Evolutionary conservation across 2,113 vertebrate genomes (phyloP).

Genomic region (Trochalopteron elliotii): DNA sequence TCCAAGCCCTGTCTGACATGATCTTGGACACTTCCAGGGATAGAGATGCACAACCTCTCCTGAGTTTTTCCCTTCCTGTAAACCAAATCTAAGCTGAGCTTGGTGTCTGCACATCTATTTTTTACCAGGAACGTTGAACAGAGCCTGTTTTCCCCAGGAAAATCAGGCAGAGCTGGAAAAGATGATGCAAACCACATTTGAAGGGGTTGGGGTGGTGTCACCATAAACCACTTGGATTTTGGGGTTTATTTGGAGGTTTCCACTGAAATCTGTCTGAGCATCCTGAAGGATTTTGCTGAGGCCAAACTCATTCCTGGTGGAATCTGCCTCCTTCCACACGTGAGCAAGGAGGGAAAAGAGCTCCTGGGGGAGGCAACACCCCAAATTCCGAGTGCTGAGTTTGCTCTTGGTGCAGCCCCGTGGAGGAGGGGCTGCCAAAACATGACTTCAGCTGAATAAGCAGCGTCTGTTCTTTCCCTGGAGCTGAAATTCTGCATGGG

Average conservation of each 20-base stretch:
- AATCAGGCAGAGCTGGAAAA: not conserved
- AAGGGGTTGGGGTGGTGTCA: not conserved
- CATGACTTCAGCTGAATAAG: slow-evolving; percentile 45
- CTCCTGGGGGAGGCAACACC: not conserved
- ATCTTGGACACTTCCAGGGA: not conserved
- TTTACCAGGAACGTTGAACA: not conserved
- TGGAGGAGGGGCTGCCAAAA: not conserved
- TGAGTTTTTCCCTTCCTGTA: not conserved
- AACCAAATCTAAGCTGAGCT: not conserved
- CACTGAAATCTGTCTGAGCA: not conserved
- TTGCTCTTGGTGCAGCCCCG: not conserved
- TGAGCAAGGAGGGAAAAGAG: not conserved
- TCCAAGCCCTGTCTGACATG: not conserved
- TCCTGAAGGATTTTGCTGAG: not conserved
- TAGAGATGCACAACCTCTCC: not conserved
- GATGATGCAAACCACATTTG: not conserved
- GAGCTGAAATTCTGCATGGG: slow-evolving; percentile 17
- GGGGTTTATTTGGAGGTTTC: not conserved
- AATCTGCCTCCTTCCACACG: not conserved
- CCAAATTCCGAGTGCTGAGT: not conserved
- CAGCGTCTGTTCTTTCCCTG: not conserved
- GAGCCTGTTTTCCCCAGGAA: fast-evolving
- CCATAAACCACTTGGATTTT: not conserved
- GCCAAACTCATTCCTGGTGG: not conserved
- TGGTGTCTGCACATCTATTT: not conserved